These are phyloP conservation scores for Gryon sp. DNA, from an alignment of 1,140 invertebrate genomes.

Conservation along the genomic window DNA sequence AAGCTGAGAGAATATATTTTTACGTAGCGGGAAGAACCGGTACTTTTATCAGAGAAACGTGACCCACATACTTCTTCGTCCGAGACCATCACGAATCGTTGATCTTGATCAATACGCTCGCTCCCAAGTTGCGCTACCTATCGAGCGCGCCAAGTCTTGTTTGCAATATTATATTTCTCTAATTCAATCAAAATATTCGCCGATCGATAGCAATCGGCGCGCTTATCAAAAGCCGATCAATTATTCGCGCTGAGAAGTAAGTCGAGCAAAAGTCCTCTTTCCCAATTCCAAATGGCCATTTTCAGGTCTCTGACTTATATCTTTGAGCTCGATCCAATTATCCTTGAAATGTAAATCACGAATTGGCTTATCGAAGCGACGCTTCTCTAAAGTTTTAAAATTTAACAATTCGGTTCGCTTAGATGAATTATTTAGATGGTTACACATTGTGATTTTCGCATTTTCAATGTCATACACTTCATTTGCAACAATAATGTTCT, in stretches of 20 bases:
- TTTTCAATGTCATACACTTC: constrained; percentile 16
- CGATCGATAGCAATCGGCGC: constrained; percentile 20
- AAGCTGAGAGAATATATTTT: constrained; percentile 55
- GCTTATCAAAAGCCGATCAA: constrained; percentile 38
- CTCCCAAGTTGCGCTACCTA: constrained; percentile 25
- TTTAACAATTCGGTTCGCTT: constrained; percentile 36
- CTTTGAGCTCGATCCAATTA: constrained; percentile 47
- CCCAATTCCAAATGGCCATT: constrained; percentile 22
- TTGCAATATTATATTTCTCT: constrained; percentile 56
- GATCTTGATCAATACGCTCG: constrained; percentile 59
- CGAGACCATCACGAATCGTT: constrained; percentile 64
- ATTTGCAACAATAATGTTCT: too few relatives aligned
- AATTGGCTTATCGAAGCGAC: constrained; percentile 29
- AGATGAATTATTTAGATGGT: constrained; percentile 35
- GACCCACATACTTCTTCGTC: constrained; percentile 64
- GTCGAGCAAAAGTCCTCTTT: constrained; percentile 14
- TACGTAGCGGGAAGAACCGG: constrained; percentile 52
- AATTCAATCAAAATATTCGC: constrained; percentile 58
- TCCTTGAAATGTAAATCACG: constrained; percentile 58
- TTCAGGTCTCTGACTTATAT: constrained; percentile 1
- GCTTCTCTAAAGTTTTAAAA: constrained; percentile 22
- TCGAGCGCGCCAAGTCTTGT: constrained; percentile 21
- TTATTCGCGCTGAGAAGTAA: constrained; percentile 35
- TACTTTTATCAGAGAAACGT: constrained; percentile 65
- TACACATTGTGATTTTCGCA: neutral